Percentiles rank a stretch among this genome's conserved stretches.
These are phyloP conservation scores for Sparus aurata DNA, from an alignment of 2,797 vertebrate genomes.

Conservation along the genomic window DNA sequence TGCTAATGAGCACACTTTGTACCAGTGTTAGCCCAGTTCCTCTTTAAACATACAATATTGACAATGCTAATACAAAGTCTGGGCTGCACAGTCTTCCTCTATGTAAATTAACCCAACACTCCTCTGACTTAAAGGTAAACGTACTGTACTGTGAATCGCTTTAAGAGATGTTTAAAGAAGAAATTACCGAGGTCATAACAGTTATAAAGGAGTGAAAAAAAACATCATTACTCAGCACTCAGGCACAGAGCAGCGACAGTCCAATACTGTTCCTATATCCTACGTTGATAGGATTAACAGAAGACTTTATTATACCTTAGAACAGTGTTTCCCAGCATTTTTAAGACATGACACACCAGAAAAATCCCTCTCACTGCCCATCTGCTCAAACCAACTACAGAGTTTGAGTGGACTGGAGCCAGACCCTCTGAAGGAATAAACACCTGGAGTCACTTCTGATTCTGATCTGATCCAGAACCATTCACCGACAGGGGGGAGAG, in stretches of 20 bases:
- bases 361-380: too few relatives aligned
- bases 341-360: too few relatives aligned
- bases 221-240: constrained; percentile 12
- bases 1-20: constrained; percentile 72
- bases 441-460: too few relatives aligned
- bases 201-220: constrained; percentile 22
- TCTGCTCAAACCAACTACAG: too few relatives aligned
- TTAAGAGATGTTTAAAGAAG: constrained; percentile 52
- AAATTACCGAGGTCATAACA: constrained; percentile 6
- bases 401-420: too few relatives aligned
- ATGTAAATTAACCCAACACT: constrained; percentile 63
- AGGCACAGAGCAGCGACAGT: constrained; percentile 5
- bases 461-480: too few relatives aligned
- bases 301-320: not conserved
- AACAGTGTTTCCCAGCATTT: too few relatives aligned
- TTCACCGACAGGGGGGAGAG: too few relatives aligned
- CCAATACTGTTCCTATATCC: not conserved
- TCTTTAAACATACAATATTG: constrained; percentile 79
- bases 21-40: constrained; percentile 63
- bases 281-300: not conserved
- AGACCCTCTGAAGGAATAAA: too few relatives aligned
- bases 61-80: constrained; percentile 66
- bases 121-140: constrained; percentile 48
- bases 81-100: constrained; percentile 54
- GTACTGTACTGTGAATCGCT: constrained; percentile 41